Evolutionary conservation across 2,797 vertebrate species (phyloP).

Genomic region (Botia almorhae): DNA sequence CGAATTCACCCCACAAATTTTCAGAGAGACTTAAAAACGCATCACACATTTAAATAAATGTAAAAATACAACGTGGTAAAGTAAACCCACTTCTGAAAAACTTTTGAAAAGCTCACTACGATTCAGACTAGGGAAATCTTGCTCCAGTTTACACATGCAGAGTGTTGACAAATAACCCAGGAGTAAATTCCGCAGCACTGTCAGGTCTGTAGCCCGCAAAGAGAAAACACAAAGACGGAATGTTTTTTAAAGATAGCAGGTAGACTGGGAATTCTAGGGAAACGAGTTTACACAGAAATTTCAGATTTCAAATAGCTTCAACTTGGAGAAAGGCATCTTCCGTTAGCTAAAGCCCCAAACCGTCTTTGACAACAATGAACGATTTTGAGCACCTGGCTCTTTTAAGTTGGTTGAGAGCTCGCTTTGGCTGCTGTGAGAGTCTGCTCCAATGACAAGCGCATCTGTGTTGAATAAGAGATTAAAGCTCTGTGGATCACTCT

Average conservation of each 20-base stretch:
- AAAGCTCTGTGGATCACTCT: constrained; percentile 50
- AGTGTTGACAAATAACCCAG: constrained; percentile 51
- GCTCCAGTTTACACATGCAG: constrained; percentile 40
- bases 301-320: constrained; percentile 52
- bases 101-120: constrained; percentile 26
- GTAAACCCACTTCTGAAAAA: constrained; percentile 11
- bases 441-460: constrained; percentile 55
- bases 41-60: background rate
- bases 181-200: constrained; percentile 54
- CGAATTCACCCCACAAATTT: background rate
- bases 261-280: constrained; percentile 57
- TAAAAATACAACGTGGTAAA: background rate
- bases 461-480: constrained; percentile 58
- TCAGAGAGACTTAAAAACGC: background rate
- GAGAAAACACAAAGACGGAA: constrained; percentile 42
- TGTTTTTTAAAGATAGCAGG: constrained; percentile 48
- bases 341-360: constrained; percentile 55
- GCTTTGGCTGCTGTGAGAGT: constrained; percentile 47
- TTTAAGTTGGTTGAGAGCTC: constrained; percentile 46
- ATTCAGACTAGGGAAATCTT: constrained; percentile 46
- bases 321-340: constrained; percentile 52
- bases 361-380: constrained; percentile 57
- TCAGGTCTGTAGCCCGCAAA: constrained; percentile 41
- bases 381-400: constrained; percentile 59
- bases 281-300: constrained; percentile 33